Percentiles rank a stretch among this genome's conserved stretches.
Conservation (phyloP, 2,888 invertebrate species). For the Autographa gamma region DNA sequence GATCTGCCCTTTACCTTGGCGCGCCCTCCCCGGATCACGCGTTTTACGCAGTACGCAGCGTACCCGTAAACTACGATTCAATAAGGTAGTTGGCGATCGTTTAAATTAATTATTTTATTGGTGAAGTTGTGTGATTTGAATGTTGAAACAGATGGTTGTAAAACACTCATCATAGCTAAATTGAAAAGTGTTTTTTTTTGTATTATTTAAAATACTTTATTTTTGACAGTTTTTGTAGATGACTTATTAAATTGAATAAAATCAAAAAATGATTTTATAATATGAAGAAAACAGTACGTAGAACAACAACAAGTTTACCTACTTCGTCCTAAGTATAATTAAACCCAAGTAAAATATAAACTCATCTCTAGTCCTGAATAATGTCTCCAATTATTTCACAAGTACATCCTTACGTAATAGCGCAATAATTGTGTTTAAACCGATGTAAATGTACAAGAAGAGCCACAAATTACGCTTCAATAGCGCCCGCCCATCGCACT, state of each 20-base stretch:
- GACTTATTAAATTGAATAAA: too few species aligned
- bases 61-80: constrained; percentile 20
- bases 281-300: too few species aligned
- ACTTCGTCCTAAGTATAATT: too few species aligned
- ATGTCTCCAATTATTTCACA: too few species aligned
- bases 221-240: too few species aligned
- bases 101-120: background rate
- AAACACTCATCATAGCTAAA: too few species aligned
- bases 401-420: background rate
- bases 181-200: too few species aligned
- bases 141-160: background rate
- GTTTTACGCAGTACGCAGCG: constrained; percentile 52
- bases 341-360: too few species aligned
- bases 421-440: constrained; percentile 13
- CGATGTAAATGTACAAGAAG: constrained; percentile 27
- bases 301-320: too few species aligned
- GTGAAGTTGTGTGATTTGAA: background rate
- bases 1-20: constrained; percentile 64
- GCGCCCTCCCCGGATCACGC: constrained; percentile 39
- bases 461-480: constrained; percentile 12
- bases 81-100: constrained; percentile 11
- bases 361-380: too few species aligned
- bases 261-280: too few species aligned
- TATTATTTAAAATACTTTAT: too few species aligned
- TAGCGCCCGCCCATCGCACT: constrained; percentile 19